phyloP scores from a whole-genome alignment of 2,888 invertebrate genomes.

The Drosophila macrospina region DNA sequence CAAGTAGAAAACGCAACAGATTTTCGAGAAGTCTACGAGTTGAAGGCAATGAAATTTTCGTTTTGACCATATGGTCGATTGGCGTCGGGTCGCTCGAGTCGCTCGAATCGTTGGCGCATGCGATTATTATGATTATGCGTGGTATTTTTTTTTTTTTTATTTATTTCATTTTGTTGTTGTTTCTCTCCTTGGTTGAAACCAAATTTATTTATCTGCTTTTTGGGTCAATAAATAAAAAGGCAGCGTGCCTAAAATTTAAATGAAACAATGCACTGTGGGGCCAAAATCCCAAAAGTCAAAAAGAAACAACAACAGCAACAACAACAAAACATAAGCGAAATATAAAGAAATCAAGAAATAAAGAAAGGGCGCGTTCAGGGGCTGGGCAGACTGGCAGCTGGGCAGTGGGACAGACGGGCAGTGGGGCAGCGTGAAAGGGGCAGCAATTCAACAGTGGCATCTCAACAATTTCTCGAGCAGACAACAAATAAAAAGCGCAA shows the following conservation, averaged over 20 bases:
- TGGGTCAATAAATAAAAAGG: slow-evolving; percentile 72
- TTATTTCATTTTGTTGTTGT: not conserved
- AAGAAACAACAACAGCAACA: slow-evolving; percentile 6
- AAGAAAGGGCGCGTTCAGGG: slow-evolving; percentile 64
- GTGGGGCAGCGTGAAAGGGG: no score
- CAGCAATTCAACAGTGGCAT: slow-evolving; percentile 63
- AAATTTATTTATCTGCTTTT: slow-evolving; percentile 77
- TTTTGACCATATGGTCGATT: slow-evolving; percentile 59
- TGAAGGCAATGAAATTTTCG: slow-evolving; percentile 43
- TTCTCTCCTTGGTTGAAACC: slow-evolving; percentile 50
- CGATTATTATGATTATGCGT: slow-evolving; percentile 74
- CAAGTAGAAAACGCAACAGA: slow-evolving; percentile 47
- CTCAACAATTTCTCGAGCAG: slow-evolving; percentile 74
- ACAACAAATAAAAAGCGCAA: slow-evolving; percentile 68
- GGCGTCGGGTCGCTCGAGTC: slow-evolving; percentile 19
- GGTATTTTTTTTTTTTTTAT: slow-evolving; percentile 26
- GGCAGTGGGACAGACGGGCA: no score
- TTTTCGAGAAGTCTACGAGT: slow-evolving; percentile 50
- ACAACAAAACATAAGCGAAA: slow-evolving; percentile 12
- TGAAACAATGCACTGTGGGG: slow-evolving; percentile 60
- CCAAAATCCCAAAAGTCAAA: slow-evolving; percentile 17
- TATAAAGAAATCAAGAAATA: slow-evolving; percentile 6
- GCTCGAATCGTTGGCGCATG: slow-evolving; percentile 61
- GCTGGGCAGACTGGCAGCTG: slow-evolving; percentile 5
- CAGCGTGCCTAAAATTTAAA: slow-evolving; percentile 78